A percentile compares a stretch with the other conserved stretches of the same genome.
Conservation (phyloP, 2,113 vertebrate species). For the Chionis minor region DNA sequence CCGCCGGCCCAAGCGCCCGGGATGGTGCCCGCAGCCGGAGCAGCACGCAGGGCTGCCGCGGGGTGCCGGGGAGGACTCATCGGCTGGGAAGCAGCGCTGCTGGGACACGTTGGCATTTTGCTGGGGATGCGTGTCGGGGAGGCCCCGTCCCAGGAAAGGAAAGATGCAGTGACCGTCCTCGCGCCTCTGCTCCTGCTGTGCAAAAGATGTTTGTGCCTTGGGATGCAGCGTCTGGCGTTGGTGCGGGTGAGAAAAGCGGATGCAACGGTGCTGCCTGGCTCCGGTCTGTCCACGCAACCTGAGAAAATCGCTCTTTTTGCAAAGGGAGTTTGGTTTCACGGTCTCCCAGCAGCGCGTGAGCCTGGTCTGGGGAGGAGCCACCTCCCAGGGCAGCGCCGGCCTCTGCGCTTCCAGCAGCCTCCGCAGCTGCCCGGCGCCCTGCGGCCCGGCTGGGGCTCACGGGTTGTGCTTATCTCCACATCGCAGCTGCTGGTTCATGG, state of each 20-base stretch:
- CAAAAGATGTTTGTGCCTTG: not conserved
- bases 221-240: fast-evolving
- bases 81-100: fast-evolving
- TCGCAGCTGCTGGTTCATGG: not conserved
- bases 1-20: fast-evolving
- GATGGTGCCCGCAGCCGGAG: not conserved
- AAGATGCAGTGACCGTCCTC: not conserved
- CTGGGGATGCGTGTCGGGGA: not conserved
- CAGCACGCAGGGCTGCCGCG: not conserved
- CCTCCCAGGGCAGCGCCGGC: not conserved
- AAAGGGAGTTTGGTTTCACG: not conserved
- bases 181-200: not conserved
- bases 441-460: not conserved
- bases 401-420: not conserved
- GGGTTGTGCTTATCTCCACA: not conserved
- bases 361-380: not conserved
- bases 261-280: not conserved
- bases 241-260: not conserved
- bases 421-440: not conserved
- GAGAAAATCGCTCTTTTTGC: not conserved
- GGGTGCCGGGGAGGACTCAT: not conserved
- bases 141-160: not conserved
- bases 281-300: fast-evolving
- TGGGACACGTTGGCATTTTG: not conserved
- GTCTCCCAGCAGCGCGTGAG: not conserved